These are phyloP conservation scores for Mythimna lalbum DNA, from an alignment of 2,888 invertebrate genomes.

Conservation along the genomic window DNA sequence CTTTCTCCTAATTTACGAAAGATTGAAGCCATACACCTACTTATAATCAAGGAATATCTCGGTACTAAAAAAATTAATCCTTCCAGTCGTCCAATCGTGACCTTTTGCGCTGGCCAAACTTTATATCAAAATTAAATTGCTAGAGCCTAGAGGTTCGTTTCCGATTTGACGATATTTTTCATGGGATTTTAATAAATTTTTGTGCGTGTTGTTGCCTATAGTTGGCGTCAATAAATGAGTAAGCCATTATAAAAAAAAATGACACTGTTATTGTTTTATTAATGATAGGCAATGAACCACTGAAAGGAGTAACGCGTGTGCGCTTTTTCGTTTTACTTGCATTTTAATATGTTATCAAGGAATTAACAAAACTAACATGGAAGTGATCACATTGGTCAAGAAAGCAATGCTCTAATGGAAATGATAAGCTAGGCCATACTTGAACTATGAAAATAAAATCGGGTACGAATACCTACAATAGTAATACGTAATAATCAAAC, in stretches of 20 bases:
- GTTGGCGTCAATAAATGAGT: background rate
- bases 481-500: conserved; percentile 24
- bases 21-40: background rate
- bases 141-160: background rate
- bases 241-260: background rate
- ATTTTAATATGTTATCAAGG: background rate
- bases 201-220: background rate
- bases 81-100: background rate
- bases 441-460: background rate
- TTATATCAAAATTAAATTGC: background rate
- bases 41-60: background rate
- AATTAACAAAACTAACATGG: conserved; percentile 2
- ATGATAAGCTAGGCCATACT: conserved; percentile 10
- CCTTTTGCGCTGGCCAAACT: background rate
- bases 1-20: conserved; percentile 10
- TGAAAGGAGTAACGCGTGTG: background rate
- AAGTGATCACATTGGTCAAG: background rate
- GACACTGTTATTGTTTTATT: background rate
- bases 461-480: conserved; percentile 15
- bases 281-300: background rate
- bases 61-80: background rate
- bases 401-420: background rate
- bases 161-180: background rate
- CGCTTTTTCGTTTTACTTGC: background rate
- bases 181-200: background rate